phyloP scores from a whole-genome alignment of 2,797 vertebrate genomes.

The Kryptopterus vitreolus region DNA sequence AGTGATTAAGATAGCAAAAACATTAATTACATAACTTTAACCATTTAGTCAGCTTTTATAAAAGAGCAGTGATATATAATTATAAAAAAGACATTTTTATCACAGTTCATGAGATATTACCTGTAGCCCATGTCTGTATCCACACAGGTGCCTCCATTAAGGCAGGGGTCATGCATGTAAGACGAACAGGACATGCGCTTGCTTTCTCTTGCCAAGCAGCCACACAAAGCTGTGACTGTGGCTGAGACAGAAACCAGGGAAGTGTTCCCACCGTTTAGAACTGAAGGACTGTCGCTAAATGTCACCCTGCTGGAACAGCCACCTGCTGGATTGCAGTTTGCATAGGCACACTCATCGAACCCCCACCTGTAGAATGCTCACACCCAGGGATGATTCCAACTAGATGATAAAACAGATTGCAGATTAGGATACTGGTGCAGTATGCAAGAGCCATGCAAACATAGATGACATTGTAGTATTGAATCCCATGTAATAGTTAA shows the following conservation, averaged over 20 bases:
- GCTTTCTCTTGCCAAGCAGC: conserved; percentile 77
- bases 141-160: conserved; percentile 82
- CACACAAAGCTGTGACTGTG: conserved; percentile 68
- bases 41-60: not conserved
- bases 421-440: not conserved
- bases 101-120: conserved; percentile 57
- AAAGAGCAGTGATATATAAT: not conserved
- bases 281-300: conserved; percentile 70
- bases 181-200: conserved; percentile 77
- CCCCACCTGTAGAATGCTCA: conserved; percentile 78
- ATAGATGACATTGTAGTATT: not conserved
- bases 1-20: not conserved
- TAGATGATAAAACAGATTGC: conserved; percentile 54
- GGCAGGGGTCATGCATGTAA: conserved; percentile 77
- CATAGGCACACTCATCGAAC: conserved; percentile 78
- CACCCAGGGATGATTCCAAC: conserved; percentile 80
- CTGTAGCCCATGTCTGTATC: conserved; percentile 84
- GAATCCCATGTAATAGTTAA: not conserved
- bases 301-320: conserved; percentile 77
- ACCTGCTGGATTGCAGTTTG: conserved; percentile 72
- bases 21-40: not conserved
- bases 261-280: conserved; percentile 71
- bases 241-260: conserved; percentile 80
- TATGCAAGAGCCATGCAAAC: not conserved
- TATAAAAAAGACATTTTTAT: not conserved